Conservation (phyloP, 2,888 invertebrate genomes). For the Tenodera sinensis region DNA sequence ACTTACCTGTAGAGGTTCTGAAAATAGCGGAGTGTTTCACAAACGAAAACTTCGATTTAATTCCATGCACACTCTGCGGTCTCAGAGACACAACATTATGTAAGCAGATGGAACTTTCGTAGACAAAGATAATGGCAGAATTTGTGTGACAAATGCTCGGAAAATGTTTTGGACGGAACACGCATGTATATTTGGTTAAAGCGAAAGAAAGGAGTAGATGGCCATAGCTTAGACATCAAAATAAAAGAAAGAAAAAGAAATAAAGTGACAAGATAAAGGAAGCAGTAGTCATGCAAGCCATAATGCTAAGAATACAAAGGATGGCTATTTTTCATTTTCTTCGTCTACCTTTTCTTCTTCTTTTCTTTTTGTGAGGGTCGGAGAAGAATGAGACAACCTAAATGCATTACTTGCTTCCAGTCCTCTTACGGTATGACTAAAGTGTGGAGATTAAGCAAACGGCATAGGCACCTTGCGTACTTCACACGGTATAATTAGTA, state of each 20-base stretch:
- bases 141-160: not conserved
- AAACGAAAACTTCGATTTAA: not conserved
- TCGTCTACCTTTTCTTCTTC: not conserved
- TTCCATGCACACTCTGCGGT: not conserved
- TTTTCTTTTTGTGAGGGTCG: not conserved
- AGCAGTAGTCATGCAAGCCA: not conserved
- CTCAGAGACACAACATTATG: not conserved
- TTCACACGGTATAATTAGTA: too few relatives aligned
- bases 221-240: not conserved
- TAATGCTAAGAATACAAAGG: not conserved
- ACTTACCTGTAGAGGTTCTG: not conserved
- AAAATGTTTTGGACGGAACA: not conserved
- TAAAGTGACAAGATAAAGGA: not conserved
- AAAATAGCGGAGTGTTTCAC: not conserved
- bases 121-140: not conserved
- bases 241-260: not conserved
- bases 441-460: not conserved
- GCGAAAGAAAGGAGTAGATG: not conserved
- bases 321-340: not conserved
- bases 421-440: not conserved
- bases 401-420: not conserved
- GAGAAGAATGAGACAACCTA: not conserved
- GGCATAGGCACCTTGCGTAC: not conserved
- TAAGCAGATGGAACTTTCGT: not conserved
- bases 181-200: not conserved